These are phyloP conservation scores for Marronus borbonicus DNA, from an alignment of 2,888 invertebrate genomes.

Conservation along the genomic window DNA sequence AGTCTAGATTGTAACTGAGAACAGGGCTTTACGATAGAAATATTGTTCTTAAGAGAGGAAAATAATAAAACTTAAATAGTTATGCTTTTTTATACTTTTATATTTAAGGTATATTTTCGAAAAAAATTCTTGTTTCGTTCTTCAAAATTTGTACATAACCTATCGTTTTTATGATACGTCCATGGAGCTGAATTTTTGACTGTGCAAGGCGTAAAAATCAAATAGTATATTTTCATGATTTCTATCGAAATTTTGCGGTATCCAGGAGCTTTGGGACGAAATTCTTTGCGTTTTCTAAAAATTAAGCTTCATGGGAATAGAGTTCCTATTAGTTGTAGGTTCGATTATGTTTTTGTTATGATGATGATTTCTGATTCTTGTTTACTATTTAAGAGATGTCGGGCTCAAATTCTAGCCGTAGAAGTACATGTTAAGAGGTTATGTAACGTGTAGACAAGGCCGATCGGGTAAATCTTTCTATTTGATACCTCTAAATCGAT, in stretches of 20 bases:
- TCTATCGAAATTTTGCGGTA: not conserved
- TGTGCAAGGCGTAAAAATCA: not conserved
- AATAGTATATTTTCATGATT: too few species aligned
- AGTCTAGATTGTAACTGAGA: conserved; percentile 38
- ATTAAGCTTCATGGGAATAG: conserved; percentile 38
- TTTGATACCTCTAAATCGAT: not conserved
- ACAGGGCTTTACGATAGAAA: conserved; percentile 39
- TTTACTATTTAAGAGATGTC: conserved; percentile 19
- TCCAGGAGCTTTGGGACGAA: not conserved
- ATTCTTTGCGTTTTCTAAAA: conserved; percentile 4
- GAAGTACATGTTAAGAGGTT: conserved; percentile 1
- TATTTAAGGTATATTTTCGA: conserved; percentile 36
- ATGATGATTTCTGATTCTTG: conserved; percentile 27
- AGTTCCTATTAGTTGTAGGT: conserved; percentile 45
- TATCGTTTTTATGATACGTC: conserved; percentile 26
- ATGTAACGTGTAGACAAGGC: not conserved
- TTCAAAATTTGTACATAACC: conserved; percentile 38
- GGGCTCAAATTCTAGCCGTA: conserved; percentile 25
- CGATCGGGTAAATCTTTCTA: not conserved
- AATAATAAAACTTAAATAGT: conserved; percentile 37
- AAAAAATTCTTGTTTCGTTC: conserved; percentile 9
- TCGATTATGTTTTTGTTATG: conserved; percentile 6
- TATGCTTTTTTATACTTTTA: conserved; percentile 47
- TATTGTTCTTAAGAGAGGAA: conserved; percentile 31
- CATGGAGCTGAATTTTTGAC: conserved; percentile 29